Percentiles rank a stretch among this genome's conserved stretches.
These are phyloP conservation scores for Ptilodon capucinus DNA, from an alignment of 2,888 invertebrate species.

Conservation along the genomic window DNA sequence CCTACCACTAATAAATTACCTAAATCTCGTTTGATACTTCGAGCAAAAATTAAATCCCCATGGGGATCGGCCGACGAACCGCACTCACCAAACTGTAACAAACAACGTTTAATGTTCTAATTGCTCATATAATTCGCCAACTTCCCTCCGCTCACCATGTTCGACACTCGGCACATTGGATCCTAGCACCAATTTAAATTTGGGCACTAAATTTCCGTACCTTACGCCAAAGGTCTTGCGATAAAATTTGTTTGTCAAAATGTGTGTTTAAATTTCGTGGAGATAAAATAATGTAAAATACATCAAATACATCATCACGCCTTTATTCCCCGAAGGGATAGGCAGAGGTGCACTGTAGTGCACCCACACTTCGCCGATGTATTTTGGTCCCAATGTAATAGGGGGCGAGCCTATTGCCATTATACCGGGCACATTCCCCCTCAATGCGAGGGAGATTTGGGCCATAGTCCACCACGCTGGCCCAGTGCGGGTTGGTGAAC, in stretches of 20 bases:
- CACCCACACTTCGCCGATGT: too few relatives aligned
- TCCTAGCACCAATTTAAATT: conserved; percentile 14
- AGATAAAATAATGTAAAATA: conserved; percentile 2
- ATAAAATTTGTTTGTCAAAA: conserved; percentile 9
- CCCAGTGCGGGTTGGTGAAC: too few relatives aligned
- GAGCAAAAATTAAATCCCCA: neutral
- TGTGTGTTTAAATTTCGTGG: neutral
- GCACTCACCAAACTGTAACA: conserved; percentile 9
- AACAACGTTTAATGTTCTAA: conserved; percentile 27
- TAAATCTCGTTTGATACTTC: neutral
- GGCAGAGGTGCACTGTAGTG: too few relatives aligned
- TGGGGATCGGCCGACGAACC: neutral
- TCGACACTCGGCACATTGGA: conserved; percentile 23
- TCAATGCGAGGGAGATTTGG: too few relatives aligned
- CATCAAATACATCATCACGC: too few relatives aligned
- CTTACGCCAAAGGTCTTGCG: conserved; percentile 1
- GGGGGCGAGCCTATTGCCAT: too few relatives aligned
- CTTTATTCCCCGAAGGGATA: too few relatives aligned
- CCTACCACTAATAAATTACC: too few relatives aligned
- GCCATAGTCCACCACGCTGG: too few relatives aligned
- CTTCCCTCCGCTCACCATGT: conserved; percentile 20
- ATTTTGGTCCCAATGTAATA: too few relatives aligned
- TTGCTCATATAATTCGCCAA: conserved; percentile 33
- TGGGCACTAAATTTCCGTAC: conserved; percentile 11
- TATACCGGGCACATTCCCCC: too few relatives aligned